Percentiles rank a stretch among this genome's conserved stretches.
These are phyloP conservation scores for Dendrolimus kikuchii DNA, from an alignment of 1,140 invertebrate genomes.

Conservation along the genomic window DNA sequence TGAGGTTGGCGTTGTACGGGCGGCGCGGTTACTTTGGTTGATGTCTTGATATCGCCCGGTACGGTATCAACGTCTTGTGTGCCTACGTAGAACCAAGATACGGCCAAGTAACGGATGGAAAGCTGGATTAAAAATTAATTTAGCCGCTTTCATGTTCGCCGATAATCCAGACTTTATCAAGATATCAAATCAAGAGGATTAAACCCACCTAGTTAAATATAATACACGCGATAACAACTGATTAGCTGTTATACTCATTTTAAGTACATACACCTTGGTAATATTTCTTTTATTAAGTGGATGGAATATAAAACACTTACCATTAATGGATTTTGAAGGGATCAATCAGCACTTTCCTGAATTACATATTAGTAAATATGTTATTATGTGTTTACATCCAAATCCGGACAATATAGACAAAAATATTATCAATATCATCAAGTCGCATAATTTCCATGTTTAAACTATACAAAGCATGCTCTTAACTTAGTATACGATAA, in stretches of 20 bases:
- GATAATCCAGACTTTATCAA: constrained; percentile 64
- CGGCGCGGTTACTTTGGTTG: constrained; percentile 2
- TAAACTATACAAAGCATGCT: too few relatives aligned
- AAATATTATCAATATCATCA: too few relatives aligned
- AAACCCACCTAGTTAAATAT: constrained; percentile 59
- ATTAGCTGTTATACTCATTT: constrained; percentile 32
- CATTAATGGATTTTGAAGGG: too few relatives aligned
- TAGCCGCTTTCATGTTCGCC: constrained; percentile 65
- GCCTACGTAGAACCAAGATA: constrained; percentile 42
- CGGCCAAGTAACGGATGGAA: constrained; percentile 41
- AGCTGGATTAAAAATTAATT: constrained; percentile 67
- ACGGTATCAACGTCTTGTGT: constrained; percentile 28
- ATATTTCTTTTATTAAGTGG: background rate
- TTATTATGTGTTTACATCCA: too few relatives aligned
- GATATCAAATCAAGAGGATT: constrained; percentile 63
- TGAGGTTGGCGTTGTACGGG: too few relatives aligned
- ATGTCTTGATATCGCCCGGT: constrained; percentile 15
- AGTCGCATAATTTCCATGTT: too few relatives aligned
- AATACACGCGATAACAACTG: constrained; percentile 52
- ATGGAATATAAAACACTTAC: too few relatives aligned
- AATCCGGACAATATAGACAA: too few relatives aligned
- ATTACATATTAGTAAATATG: too few relatives aligned
- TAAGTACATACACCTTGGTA: constrained; percentile 10
- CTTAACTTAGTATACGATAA: too few relatives aligned
- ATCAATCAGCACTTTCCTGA: too few relatives aligned